Base-by-base conservation (phyloP, 2,888 invertebrate species). In the Mycalesis mineus region DNA sequence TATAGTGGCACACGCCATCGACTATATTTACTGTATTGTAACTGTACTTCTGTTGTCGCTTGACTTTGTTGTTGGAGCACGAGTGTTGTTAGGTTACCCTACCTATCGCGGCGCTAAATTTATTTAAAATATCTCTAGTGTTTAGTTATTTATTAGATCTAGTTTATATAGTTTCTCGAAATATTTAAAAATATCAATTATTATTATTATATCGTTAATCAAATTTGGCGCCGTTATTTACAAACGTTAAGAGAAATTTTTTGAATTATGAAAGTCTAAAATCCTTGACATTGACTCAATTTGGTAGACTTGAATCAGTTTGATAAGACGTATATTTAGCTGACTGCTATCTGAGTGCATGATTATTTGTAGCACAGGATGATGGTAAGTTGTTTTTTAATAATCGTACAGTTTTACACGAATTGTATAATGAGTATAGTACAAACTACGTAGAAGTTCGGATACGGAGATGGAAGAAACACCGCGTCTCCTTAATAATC, bases 1-100 rank as follows among this genome's bases (percentile, higher is more conserved):
- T 75, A 74, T 78, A 80, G 81, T 89, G 89, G 89, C 89, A 84
- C 88, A 87, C 89, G 89, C 89, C 89, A 84, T 89, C 88, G 89
- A 88, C 88, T 88, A 83, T 89, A 87, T 88, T 87, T 86, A 84
- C 86, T 81, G 76, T 82, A 78, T 77, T 85, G 81, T 86, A 84
- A 78, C 73, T 84, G 81, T 85, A 81, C 72, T 81, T 79, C 77
- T 86, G 86, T 84, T 88, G 86, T 88, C 85, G 87, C 86, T 88
- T 88, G 73, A 78, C 73, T 78, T 83, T 83, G 84, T 85, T 84
- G 83, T 84, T 80, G 72, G 71, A 82, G 86, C 87, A 86, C 84
- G 85, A 82, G 77, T 84, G 80, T 85, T 82, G 76, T 78, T 86
- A 87, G 88, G 87, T 71, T 78, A 79, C 82, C 86, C 79, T 75